A percentile compares a stretch with the other conserved stretches of the same genome.
Evolutionary conservation across 2,113 vertebrate species (phyloP).

Genomic region (Antennarius striatus): DNA sequence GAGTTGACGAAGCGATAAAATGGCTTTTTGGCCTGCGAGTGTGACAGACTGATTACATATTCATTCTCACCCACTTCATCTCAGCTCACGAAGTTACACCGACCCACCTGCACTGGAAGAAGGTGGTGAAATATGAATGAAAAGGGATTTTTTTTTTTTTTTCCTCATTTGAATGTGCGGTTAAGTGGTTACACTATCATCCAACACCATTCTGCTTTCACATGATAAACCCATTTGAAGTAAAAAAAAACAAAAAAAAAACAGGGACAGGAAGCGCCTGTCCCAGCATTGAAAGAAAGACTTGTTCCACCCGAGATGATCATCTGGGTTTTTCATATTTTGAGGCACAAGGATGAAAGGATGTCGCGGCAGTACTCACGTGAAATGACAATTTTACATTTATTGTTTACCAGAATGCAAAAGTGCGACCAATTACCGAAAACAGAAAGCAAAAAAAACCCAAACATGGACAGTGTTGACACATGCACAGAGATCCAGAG

Average conservation of each 20-base stretch:
- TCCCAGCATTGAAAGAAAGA: not conserved
- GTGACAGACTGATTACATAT: conserved; percentile 37
- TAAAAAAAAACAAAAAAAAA: too few relatives aligned
- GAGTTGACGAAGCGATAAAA: conserved; percentile 24
- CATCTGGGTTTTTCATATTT: not conserved
- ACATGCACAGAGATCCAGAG: not conserved
- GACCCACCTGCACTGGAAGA: not conserved
- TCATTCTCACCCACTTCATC: conserved; percentile 19
- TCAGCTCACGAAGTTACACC: conserved; percentile 29
- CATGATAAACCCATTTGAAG: conserved; percentile 8
- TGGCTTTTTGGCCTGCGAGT: not conserved
- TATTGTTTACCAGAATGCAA: conserved; percentile 1
- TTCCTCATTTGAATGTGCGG: conserved; percentile 1
- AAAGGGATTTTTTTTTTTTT: not conserved
- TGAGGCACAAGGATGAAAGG: not conserved
- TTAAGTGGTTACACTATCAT: not conserved
- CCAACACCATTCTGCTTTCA: not conserved
- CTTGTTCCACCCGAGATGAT: not conserved
- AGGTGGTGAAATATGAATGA: conserved; percentile 39
- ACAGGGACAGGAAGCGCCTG: not conserved
- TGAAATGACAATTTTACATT: not conserved
- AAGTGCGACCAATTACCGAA: conserved; percentile 15
- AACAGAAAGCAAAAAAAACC: not conserved
- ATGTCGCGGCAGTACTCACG: not conserved
- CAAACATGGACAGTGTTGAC: conserved; percentile 1